A percentile compares a stretch with the other conserved stretches of the same genome.
Conservation (phyloP, 1,140 invertebrate genomes). For the Phenacoccus solenopsis region DNA sequence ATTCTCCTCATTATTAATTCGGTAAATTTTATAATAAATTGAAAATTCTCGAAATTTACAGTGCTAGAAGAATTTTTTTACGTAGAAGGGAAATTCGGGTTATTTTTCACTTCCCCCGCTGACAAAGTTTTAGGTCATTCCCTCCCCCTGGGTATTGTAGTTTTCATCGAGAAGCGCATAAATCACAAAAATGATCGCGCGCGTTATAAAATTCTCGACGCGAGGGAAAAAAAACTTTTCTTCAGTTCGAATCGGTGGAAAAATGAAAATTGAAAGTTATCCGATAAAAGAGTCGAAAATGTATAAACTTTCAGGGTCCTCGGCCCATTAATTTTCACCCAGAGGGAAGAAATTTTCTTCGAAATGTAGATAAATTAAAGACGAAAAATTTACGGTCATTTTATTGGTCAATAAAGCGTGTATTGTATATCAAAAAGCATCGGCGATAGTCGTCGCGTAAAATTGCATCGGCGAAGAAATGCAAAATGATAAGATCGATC, state of each 20-base stretch:
- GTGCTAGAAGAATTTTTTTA: too few species aligned
- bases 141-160: too few species aligned
- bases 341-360: neutral
- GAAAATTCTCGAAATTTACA: too few species aligned
- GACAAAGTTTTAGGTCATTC: too few species aligned
- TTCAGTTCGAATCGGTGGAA: neutral
- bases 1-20: too few species aligned
- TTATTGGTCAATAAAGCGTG: neutral
- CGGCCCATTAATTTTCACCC: neutral
- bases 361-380: neutral
- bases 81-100: too few species aligned
- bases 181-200: neutral
- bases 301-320: neutral
- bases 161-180: neutral
- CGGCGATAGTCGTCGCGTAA: too few species aligned
- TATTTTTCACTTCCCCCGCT: too few species aligned
- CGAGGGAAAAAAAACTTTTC: neutral
- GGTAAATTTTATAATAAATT: too few species aligned
- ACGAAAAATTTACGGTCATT: neutral
- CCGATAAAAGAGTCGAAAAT: neutral
- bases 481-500: too few species aligned
- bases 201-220: neutral
- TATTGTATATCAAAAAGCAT: too few species aligned
- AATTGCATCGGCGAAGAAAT: too few species aligned
- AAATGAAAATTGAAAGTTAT: neutral